These are phyloP conservation scores for Pomatostomus ruficeps DNA, from an alignment of 2,113 vertebrate species.

Conservation along the genomic window DNA sequence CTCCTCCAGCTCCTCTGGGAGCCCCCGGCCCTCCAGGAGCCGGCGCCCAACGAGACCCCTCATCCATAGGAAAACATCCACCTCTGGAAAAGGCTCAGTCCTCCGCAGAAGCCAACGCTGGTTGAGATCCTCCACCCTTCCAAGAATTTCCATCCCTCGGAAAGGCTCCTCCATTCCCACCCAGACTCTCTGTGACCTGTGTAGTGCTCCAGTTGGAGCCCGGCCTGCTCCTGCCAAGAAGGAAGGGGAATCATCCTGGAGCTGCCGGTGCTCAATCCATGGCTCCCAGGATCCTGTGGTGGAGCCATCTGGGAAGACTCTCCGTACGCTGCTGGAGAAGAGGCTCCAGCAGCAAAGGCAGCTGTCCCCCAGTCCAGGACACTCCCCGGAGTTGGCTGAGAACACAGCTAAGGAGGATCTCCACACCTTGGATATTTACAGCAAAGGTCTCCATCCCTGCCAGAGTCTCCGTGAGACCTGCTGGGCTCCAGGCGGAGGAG, in stretches of 20 bases:
- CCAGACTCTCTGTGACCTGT: background rate
- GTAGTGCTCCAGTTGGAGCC: background rate
- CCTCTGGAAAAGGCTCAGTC: background rate
- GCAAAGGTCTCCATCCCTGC: background rate
- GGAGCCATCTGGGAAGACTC: background rate
- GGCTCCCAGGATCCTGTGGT: rapidly evolving
- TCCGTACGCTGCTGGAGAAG: background rate
- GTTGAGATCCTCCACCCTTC: background rate
- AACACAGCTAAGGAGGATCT: background rate
- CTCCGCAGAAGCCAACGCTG: background rate
- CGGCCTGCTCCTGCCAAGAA: background rate
- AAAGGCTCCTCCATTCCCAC: background rate
- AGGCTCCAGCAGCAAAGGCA: background rate
- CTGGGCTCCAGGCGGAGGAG: background rate
- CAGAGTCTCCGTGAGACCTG: background rate
- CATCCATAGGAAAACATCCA: rapidly evolving
- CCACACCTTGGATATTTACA: no score
- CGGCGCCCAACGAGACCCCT: rapidly evolving
- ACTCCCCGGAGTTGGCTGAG: background rate
- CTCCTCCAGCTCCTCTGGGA: background rate
- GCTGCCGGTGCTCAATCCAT: background rate
- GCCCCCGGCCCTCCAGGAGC: rapidly evolving
- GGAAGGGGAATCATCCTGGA: background rate
- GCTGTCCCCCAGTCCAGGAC: rapidly evolving
- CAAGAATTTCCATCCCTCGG: background rate